Evolutionary conservation across 2,888 invertebrate species (phyloP).

Genomic region (Drosophila histrio): DNA sequence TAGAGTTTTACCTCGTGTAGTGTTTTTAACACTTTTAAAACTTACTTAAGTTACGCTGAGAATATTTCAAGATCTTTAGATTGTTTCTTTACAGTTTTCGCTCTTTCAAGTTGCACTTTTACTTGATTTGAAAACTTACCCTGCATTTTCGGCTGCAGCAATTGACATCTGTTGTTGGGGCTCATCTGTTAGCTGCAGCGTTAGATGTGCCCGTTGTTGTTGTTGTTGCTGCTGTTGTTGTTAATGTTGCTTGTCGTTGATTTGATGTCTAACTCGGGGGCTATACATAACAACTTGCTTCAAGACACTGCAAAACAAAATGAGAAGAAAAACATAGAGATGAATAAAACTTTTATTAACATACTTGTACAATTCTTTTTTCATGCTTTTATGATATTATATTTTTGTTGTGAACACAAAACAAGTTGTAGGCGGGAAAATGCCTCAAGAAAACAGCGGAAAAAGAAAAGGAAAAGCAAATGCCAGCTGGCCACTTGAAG

Average conservation of each 20-base stretch:
- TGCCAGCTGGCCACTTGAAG: constrained; percentile 77
- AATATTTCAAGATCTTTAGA: background rate
- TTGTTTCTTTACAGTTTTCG: background rate
- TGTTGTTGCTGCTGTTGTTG: constrained; percentile 41
- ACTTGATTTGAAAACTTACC: constrained; percentile 76
- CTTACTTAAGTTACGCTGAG: background rate
- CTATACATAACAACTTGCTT: constrained; percentile 51
- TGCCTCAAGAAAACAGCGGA: constrained; percentile 21
- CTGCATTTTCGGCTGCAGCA: constrained; percentile 85
- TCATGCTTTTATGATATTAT: constrained; percentile 56
- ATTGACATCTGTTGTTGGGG: constrained; percentile 84
- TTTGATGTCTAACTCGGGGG: constrained; percentile 42
- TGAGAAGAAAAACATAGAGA: background rate
- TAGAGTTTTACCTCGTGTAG: no score
- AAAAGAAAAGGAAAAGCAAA: constrained; percentile 64
- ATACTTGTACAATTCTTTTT: constrained; percentile 46
- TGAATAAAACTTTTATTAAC: constrained; percentile 53
- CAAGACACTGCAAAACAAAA: constrained; percentile 57
- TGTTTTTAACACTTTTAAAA: no score
- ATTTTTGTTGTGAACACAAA: constrained; percentile 52
- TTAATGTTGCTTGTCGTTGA: constrained; percentile 29
- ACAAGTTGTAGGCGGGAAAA: constrained; percentile 43
- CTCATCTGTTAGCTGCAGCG: constrained; percentile 85
- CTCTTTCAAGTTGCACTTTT: background rate
- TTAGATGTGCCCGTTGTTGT: constrained; percentile 82